phyloP scores from a whole-genome alignment of 2,888 invertebrate genomes.

The Laspeyria flexula region DNA sequence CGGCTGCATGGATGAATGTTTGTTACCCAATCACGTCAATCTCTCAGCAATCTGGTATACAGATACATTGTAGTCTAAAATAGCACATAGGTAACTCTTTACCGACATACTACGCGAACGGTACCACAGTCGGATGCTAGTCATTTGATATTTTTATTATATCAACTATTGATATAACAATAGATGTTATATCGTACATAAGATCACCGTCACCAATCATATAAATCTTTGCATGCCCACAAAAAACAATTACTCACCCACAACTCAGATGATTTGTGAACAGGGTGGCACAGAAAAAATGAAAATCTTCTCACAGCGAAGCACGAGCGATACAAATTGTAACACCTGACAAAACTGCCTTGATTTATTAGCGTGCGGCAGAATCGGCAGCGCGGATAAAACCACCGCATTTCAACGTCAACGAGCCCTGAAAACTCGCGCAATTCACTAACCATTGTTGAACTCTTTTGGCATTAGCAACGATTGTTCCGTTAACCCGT shows the following conservation, averaged over 20 bases:
- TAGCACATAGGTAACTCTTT: too few relatives aligned
- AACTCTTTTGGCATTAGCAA: slow-evolving; percentile 51
- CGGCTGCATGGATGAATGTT: too few relatives aligned
- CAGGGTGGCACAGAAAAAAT: slow-evolving; percentile 42
- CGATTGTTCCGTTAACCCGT: slow-evolving; percentile 47
- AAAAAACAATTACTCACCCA: slow-evolving; percentile 45
- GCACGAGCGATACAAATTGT: slow-evolving; percentile 60
- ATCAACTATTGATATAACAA: slow-evolving; percentile 3
- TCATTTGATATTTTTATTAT: too few relatives aligned
- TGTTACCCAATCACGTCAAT: too few relatives aligned
- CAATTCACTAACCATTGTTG: slow-evolving; percentile 55
- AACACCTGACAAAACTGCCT: slow-evolving; percentile 65
- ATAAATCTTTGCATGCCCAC: slow-evolving; percentile 32
- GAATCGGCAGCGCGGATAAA: slow-evolving; percentile 60
- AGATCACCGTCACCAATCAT: slow-evolving; percentile 10
- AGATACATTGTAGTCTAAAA: too few relatives aligned
- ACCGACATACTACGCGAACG: too few relatives aligned
- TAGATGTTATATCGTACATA: too few relatives aligned
- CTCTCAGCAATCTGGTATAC: too few relatives aligned
- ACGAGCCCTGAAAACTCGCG: slow-evolving; percentile 51
- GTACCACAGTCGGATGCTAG: too few relatives aligned
- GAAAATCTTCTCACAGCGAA: slow-evolving; percentile 53
- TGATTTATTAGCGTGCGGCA: slow-evolving; percentile 64
- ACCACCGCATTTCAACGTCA: slow-evolving; percentile 54
- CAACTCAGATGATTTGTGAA: slow-evolving; percentile 48